Conservation (phyloP, 2,113 vertebrate genomes). For the Centropristis striata region DNA sequence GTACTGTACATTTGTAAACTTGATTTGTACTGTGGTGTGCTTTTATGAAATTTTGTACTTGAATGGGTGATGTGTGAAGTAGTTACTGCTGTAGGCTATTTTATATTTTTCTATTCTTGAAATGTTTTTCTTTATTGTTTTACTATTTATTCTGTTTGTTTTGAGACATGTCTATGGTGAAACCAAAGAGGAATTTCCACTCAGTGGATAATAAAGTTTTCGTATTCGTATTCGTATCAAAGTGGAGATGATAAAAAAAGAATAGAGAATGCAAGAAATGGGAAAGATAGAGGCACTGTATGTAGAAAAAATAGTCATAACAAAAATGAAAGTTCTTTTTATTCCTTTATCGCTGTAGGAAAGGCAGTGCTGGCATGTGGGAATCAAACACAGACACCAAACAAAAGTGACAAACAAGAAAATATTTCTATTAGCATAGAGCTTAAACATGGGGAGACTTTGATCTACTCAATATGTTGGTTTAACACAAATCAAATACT, state of each 20-base stretch:
- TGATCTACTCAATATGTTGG: background rate
- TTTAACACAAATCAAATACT: background rate
- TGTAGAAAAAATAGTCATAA: background rate
- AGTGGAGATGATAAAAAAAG: background rate
- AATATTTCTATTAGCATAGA: background rate
- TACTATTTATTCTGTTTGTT: too few relatives aligned
- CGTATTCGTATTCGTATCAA: too few relatives aligned
- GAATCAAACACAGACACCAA: background rate
- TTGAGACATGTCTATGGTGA: too few relatives aligned
- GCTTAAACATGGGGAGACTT: background rate
- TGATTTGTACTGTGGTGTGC: too few relatives aligned
- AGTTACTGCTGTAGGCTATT: too few relatives aligned
- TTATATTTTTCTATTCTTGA: too few relatives aligned
- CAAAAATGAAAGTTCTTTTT: background rate
- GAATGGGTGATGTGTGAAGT: too few relatives aligned
- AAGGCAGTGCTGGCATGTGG: constrained; percentile 27
- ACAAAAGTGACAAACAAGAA: background rate
- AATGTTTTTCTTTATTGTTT: too few relatives aligned
- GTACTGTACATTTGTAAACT: too few relatives aligned
- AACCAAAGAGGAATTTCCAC: too few relatives aligned
- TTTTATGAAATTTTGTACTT: too few relatives aligned
- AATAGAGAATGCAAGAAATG: background rate
- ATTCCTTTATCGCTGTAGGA: background rate
- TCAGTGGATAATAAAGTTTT: too few relatives aligned
- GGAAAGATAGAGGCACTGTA: background rate